Conservation (phyloP, 2,113 vertebrate genomes). For the Oxyruncus cristatus region DNA sequence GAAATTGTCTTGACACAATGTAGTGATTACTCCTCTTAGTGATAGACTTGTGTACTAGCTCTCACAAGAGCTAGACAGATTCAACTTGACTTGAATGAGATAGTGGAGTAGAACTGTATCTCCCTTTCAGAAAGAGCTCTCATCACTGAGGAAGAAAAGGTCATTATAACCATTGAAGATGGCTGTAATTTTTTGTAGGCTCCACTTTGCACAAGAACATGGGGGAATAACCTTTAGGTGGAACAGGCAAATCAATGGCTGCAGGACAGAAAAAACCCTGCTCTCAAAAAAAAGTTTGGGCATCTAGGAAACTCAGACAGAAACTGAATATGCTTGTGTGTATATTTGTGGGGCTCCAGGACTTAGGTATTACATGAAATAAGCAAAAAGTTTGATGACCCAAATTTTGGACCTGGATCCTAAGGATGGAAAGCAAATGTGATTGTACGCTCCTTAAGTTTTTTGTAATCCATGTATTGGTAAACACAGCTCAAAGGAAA, state of each 20-base stretch:
- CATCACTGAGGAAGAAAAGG: not conserved
- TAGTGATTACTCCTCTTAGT: not conserved
- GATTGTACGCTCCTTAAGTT: not conserved
- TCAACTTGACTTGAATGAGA: not conserved
- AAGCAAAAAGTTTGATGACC: not conserved
- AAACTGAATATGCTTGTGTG: not conserved
- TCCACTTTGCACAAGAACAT: not conserved
- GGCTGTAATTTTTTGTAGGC: not conserved
- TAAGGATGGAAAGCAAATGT: not conserved
- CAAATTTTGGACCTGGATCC: not conserved
- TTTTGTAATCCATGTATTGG: not conserved
- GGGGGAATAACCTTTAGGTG: not conserved
- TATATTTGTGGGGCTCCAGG: not conserved
- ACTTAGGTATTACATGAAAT: not conserved
- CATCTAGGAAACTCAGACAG: not conserved
- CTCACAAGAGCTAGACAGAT: not conserved
- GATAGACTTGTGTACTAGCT: not conserved
- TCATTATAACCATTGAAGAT: not conserved
- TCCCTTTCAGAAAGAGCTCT: not conserved
- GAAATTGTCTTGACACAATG: not conserved
- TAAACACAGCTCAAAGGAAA: not conserved
- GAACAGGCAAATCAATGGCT: not conserved
- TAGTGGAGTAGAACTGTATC: not conserved
- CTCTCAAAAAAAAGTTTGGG: not conserved
- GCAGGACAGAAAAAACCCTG: not conserved